phyloP scores from a whole-genome alignment of 2,797 vertebrate genomes.

The Glossophaga mutica region DNA sequence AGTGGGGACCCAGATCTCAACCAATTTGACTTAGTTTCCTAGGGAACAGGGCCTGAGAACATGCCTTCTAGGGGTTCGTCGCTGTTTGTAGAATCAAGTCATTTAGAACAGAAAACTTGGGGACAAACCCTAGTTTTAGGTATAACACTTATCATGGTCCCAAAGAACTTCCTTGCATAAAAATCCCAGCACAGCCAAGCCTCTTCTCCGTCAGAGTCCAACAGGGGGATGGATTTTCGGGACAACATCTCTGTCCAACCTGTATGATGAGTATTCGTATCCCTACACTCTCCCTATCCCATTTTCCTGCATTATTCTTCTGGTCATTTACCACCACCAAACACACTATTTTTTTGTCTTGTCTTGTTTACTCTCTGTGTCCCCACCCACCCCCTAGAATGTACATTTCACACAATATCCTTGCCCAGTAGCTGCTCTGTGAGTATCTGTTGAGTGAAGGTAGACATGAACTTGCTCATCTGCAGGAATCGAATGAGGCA shows the following conservation, averaged over 20 bases:
- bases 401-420: background rate
- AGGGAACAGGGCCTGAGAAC: background rate
- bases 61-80: background rate
- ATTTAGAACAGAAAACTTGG: background rate
- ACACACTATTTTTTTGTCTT: background rate
- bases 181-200: background rate
- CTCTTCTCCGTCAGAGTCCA: background rate
- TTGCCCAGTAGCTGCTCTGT: background rate
- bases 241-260: background rate
- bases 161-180: background rate
- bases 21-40: background rate
- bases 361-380: background rate
- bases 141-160: background rate
- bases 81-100: background rate
- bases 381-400: background rate
- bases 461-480: background rate
- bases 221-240: background rate
- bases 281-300: background rate
- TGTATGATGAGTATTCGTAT: background rate
- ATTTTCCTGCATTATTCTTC: background rate
- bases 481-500: background rate
- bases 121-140: background rate
- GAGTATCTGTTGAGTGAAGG: background rate
- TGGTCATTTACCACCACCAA: background rate
- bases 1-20: background rate